phyloP scores from a whole-genome alignment of 2,888 invertebrate species.

The Eueremaeus valkanovi region DNA sequence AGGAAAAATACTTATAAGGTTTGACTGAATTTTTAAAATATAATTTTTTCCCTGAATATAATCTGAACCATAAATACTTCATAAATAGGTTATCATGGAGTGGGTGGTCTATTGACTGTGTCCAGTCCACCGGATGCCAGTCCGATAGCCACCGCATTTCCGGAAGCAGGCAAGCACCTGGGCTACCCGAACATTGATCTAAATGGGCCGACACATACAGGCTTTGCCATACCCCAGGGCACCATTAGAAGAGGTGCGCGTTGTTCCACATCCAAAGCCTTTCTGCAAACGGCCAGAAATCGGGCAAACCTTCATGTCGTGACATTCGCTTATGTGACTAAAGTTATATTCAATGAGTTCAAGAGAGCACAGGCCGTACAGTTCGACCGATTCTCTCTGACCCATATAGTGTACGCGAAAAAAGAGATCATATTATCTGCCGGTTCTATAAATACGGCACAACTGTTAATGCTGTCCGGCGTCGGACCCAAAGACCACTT shows the following conservation, averaged over 20 bases:
- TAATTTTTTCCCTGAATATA: background rate
- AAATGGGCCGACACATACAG: conserved; percentile 78
- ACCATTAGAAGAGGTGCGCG: conserved; percentile 79
- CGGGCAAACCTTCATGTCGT: conserved; percentile 79
- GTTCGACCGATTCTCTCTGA: conserved; percentile 49
- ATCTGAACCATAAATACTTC: background rate
- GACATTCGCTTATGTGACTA: conserved; percentile 73
- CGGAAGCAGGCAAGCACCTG: conserved; percentile 45
- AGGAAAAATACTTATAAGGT: background rate
- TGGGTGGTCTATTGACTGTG: conserved; percentile 46
- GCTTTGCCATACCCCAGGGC: conserved; percentile 82
- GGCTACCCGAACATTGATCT: conserved; percentile 59
- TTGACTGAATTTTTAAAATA: background rate
- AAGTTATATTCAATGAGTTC: conserved; percentile 54
- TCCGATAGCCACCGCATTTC: conserved; percentile 46
- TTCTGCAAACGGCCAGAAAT: conserved; percentile 71
- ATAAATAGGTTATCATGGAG: conserved; percentile 45
- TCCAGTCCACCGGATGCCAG: conserved; percentile 45
- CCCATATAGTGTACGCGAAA: conserved; percentile 49
- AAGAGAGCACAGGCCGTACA: conserved; percentile 50
- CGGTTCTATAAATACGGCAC: conserved; percentile 58
- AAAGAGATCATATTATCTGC: conserved; percentile 55
- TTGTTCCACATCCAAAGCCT: conserved; percentile 84
- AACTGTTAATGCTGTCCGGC: conserved; percentile 57
- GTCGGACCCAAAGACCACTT: conserved; percentile 59